Evolutionary conservation across 2,888 invertebrate genomes (phyloP).

Genomic region (Apodemia duryi): DNA sequence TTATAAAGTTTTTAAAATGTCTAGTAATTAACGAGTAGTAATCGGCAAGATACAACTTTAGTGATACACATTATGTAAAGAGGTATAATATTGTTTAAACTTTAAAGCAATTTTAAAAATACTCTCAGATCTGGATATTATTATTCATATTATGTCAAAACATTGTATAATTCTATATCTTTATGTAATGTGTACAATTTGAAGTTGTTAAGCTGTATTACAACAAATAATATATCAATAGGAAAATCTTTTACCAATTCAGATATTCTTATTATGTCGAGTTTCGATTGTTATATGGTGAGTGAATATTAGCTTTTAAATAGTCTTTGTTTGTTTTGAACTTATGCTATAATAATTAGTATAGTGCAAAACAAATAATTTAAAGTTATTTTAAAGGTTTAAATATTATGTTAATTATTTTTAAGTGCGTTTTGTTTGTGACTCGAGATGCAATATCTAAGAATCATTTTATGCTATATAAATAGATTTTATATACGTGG

Average conservation of each 20-base stretch:
- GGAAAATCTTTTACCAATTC: conserved; percentile 13
- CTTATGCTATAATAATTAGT: conserved; percentile 65
- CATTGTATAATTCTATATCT: background rate
- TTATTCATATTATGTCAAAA: background rate
- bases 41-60: background rate
- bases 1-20: conserved; percentile 7
- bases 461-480: conserved; percentile 18
- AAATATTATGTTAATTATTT: conserved; percentile 20
- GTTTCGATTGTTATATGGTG: conserved; percentile 26
- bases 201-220: background rate
- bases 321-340: conserved; percentile 32
- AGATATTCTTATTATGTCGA: conserved; percentile 10
- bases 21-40: conserved; percentile 1
- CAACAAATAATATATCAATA: conserved; percentile 6
- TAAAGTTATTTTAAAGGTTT: conserved; percentile 34
- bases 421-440: conserved; percentile 21
- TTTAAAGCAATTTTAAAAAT: background rate
- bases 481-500: conserved; percentile 1
- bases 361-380: conserved; percentile 55
- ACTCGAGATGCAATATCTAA: conserved; percentile 9
- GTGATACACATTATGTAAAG: background rate
- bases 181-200: conserved; percentile 2
- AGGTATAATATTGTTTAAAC: background rate
- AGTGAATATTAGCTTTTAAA: conserved; percentile 47
- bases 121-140: conserved; percentile 10